Conservation (phyloP, 2,113 vertebrate species). For the Noturus placidus region DNA sequence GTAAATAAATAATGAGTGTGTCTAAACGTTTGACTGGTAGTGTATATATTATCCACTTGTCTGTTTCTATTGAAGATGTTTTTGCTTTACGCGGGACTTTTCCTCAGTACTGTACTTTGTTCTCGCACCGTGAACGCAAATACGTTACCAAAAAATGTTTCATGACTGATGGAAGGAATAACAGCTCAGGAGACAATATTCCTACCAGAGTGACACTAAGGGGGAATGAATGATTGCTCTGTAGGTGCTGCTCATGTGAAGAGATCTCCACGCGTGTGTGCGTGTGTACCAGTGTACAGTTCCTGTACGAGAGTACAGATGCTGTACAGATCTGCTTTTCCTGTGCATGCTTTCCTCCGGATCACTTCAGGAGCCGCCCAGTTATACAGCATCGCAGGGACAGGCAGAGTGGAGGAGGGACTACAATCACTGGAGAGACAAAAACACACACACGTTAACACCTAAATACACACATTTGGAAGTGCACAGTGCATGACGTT, state of each 20-base stretch:
- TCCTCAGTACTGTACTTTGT: too few relatives aligned
- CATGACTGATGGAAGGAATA: neutral
- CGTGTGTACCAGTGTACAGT: slow-evolving; percentile 66
- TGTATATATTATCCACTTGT: too few relatives aligned
- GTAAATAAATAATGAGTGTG: too few relatives aligned
- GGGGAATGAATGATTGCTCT: neutral
- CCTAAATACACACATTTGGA: neutral
- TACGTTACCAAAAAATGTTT: neutral
- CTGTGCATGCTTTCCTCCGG: slow-evolving; percentile 48
- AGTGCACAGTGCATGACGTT: too few relatives aligned
- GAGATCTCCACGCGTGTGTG: neutral
- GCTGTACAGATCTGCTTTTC: slow-evolving; percentile 73
- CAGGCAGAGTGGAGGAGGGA: neutral
- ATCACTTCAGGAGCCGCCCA: slow-evolving; percentile 75
- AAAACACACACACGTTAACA: neutral
- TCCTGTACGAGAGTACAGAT: slow-evolving; percentile 72
- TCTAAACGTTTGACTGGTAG: too few relatives aligned
- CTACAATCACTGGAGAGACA: slow-evolving; percentile 25
- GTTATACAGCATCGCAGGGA: slow-evolving; percentile 65
- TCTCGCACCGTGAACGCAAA: too few relatives aligned
- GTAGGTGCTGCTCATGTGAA: neutral
- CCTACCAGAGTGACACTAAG: neutral
- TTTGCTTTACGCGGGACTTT: too few relatives aligned
- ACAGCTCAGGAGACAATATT: neutral
- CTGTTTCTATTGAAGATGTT: too few relatives aligned